These are phyloP conservation scores for Macropis europaea DNA, from an alignment of 2,888 invertebrate species.

Conservation along the genomic window DNA sequence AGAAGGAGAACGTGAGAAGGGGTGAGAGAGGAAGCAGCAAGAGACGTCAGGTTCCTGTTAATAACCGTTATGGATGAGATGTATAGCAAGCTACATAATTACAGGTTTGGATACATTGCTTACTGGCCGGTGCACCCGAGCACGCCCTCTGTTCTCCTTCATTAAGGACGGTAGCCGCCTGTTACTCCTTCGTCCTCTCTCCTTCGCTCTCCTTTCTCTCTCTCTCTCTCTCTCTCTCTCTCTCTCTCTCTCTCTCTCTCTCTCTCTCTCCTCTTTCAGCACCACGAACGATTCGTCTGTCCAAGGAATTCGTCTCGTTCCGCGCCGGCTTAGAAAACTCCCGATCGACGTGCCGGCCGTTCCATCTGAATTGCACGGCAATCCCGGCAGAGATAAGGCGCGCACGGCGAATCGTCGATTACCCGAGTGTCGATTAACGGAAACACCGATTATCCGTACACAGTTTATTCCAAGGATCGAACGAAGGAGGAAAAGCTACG, in stretches of 20 bases:
- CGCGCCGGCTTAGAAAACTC: conserved; percentile 16
- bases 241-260: conserved; percentile 1
- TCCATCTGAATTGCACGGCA: not conserved
- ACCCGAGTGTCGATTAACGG: not conserved
- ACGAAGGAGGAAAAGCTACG: too few species aligned
- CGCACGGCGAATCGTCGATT: not conserved
- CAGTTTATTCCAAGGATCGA: not conserved
- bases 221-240: not conserved
- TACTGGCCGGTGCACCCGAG: conserved; percentile 76
- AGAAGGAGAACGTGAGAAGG: not conserved
- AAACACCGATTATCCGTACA: not conserved
- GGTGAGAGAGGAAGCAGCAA: conserved; percentile 32
- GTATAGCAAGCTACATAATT: conserved; percentile 74
- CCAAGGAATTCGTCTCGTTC: conserved; percentile 3
- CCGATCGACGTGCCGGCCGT: not conserved
- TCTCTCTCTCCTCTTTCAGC: not conserved
- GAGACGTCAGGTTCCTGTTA: conserved; percentile 74
- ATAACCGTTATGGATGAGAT: conserved; percentile 75
- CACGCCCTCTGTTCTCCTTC: conserved; percentile 78
- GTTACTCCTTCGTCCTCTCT: conserved; percentile 67
- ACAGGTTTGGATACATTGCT: conserved; percentile 77
- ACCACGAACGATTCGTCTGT: conserved; percentile 5
- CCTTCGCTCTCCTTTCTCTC: conserved; percentile 48
- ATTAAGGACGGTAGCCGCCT: conserved; percentile 78
- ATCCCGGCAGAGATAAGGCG: not conserved